Percentiles rank a stretch among this genome's conserved stretches.
These are phyloP conservation scores for Tetragnatha montana DNA, from an alignment of 2,888 invertebrate genomes.

Conservation along the genomic window DNA sequence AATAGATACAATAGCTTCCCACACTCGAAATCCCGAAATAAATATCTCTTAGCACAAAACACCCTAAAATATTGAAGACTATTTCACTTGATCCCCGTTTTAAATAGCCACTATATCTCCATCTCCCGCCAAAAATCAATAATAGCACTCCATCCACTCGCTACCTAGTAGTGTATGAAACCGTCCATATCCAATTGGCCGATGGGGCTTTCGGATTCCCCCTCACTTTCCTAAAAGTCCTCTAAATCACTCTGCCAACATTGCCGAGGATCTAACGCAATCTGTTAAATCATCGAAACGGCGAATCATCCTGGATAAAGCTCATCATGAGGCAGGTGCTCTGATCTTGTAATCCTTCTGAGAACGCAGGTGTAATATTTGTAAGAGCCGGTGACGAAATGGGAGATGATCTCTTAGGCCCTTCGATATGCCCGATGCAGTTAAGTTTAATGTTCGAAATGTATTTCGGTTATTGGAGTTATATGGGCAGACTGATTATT, in stretches of 20 bases:
- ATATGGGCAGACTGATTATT: too few relatives aligned
- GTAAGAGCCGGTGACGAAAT: slow-evolving; percentile 37
- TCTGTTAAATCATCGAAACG: slow-evolving; percentile 33
- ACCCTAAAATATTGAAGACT: too few relatives aligned
- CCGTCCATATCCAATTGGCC: background rate
- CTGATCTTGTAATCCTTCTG: slow-evolving; percentile 47
- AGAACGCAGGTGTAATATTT: slow-evolving; percentile 56
- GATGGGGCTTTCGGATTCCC: background rate
- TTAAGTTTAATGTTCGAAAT: too few relatives aligned
- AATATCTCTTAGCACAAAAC: too few relatives aligned
- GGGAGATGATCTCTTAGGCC: slow-evolving; percentile 36
- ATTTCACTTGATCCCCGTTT: background rate
- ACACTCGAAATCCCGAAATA: too few relatives aligned
- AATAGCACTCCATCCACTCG: background rate
- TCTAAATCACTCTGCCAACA: background rate
- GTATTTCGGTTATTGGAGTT: too few relatives aligned
- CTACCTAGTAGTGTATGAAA: background rate
- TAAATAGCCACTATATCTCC: background rate
- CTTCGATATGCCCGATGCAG: too few relatives aligned
- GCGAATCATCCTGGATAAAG: slow-evolving; percentile 23
- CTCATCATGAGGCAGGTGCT: slow-evolving; percentile 27
- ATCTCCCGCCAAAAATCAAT: background rate
- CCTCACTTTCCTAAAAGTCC: slow-evolving; percentile 16
- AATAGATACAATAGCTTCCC: too few relatives aligned
- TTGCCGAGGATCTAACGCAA: slow-evolving; percentile 13